Evolutionary conservation across 2,797 vertebrate genomes (phyloP), one percentile per base, ranked within the genome.

Genomic region (Coreius guichenoti): DNA sequence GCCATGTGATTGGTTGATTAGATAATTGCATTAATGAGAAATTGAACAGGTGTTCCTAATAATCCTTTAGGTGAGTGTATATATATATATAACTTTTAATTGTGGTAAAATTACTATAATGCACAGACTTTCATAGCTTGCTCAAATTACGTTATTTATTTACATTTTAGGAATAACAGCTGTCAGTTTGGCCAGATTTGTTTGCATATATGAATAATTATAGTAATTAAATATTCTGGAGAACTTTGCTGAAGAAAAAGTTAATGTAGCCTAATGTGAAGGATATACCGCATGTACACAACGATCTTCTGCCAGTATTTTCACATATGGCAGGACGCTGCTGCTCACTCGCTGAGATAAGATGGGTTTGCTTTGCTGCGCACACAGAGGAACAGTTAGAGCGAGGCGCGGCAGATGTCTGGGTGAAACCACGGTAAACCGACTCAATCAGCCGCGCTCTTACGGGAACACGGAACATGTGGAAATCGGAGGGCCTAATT

Each of bases 401-500:
- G 80, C 21, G 19, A 80, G 13, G 19, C 3, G 65, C 26, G 45
- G 54, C 86, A 89, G 81, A 79, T 81, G 86, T 81, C 69, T 83
- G 70, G 2, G 56, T 23, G 31, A 74, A 65, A 78, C 67, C 36
- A 16, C 3, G 31, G 70, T 61, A 47, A 63, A 77, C 74, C 2
- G 70, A 86, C 72, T 83, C 80, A 85, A 80, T 88, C 82, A 85
- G 67, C 39, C 21, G 0, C 45, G 23, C 74, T 76, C 87, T 86
- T 77, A 31, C 61, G 72, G 80, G 83, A 88, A 61, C 76, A 33
- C 14, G 14, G 43, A 68, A 84, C 80, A 36, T 67, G 79, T 83
- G 73, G 19, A 84, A 87, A 69, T 68, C 45, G 73, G 70, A 13
- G 77, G 33, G 72, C 17, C 73, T 82, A 70, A 88, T 86, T 81